Evolutionary conservation across 2,113 vertebrate genomes (phyloP).

Genomic region (Gasterosteus aculeatus): DNA sequence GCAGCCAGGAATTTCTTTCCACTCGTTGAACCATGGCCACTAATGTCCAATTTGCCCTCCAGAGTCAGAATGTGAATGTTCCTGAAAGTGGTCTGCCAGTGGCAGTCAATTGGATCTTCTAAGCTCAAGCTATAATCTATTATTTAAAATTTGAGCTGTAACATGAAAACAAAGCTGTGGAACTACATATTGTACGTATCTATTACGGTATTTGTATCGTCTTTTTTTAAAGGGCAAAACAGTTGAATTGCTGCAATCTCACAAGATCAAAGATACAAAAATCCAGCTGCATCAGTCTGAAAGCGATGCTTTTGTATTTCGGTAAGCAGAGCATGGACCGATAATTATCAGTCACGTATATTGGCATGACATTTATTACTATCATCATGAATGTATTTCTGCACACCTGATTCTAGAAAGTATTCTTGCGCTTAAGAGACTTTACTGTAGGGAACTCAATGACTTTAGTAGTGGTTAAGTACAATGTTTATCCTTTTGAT

Average conservation of each 20-base stretch:
- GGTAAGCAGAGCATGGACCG: not conserved
- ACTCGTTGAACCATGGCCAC: constrained; percentile 42
- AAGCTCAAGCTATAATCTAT: constrained; percentile 11
- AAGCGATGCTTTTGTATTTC: not conserved
- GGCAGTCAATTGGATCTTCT: constrained; percentile 31
- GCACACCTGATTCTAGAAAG: not conserved
- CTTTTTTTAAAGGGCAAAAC: not conserved
- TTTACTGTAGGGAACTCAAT: not conserved
- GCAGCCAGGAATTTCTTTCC: constrained; percentile 50
- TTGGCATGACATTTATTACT: not conserved
- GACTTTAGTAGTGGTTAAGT: not conserved
- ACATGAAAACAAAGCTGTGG: constrained; percentile 20
- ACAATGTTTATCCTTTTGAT: not conserved
- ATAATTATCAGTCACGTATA: not conserved
- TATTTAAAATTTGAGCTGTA: constrained; percentile 26
- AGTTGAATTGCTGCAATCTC: no score
- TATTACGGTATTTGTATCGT: not conserved
- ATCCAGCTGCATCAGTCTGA: not conserved
- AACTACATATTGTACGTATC: not conserved
- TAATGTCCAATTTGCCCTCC: constrained; percentile 56
- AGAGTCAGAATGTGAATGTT: constrained; percentile 34
- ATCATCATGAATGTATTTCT: not conserved
- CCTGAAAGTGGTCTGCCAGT: constrained; percentile 31
- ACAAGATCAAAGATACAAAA: not conserved
- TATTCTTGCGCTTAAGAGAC: not conserved